These are phyloP conservation scores for Noctilio leporinus DNA, from an alignment of 2,113 vertebrate species.

Conservation along the genomic window DNA sequence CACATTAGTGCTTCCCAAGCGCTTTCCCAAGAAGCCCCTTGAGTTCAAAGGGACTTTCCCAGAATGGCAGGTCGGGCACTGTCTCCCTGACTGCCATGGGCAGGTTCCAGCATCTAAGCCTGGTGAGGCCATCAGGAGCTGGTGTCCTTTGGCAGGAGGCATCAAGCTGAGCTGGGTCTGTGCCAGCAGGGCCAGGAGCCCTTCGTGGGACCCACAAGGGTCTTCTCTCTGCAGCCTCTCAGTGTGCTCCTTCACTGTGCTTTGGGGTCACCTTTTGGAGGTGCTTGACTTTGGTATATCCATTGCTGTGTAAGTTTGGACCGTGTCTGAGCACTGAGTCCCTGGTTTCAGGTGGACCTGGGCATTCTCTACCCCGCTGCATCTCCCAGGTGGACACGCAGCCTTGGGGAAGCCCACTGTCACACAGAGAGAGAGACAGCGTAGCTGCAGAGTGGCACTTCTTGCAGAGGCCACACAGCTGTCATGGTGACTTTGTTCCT, in stretches of 20 bases:
- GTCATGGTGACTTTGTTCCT: slow-evolving; percentile 62
- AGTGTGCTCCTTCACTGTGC: slow-evolving; percentile 7
- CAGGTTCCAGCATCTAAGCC: background rate
- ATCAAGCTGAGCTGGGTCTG: background rate
- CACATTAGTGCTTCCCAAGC: background rate
- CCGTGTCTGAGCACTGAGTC: slow-evolving; percentile 35
- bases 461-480: slow-evolving; percentile 59
- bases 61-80: background rate
- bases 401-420: slow-evolving; percentile 52
- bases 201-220: background rate
- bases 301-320: slow-evolving; percentile 41
- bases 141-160: background rate
- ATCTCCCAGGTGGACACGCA: slow-evolving; percentile 48
- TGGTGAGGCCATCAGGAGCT: background rate
- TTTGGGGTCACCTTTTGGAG: slow-evolving; percentile 34
- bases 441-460: slow-evolving; percentile 46
- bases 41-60: background rate
- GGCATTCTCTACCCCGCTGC: slow-evolving; percentile 11
- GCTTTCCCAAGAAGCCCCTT: background rate
- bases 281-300: slow-evolving; percentile 49
- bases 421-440: slow-evolving; percentile 50
- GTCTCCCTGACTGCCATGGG: background rate
- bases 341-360: slow-evolving; percentile 26
- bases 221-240: background rate
- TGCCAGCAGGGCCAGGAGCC: too few relatives aligned